Percentiles rank a stretch among this genome's conserved stretches.
These are phyloP conservation scores for Clarias fuscus DNA, from an alignment of 2,797 vertebrate species.

Conservation along the genomic window DNA sequence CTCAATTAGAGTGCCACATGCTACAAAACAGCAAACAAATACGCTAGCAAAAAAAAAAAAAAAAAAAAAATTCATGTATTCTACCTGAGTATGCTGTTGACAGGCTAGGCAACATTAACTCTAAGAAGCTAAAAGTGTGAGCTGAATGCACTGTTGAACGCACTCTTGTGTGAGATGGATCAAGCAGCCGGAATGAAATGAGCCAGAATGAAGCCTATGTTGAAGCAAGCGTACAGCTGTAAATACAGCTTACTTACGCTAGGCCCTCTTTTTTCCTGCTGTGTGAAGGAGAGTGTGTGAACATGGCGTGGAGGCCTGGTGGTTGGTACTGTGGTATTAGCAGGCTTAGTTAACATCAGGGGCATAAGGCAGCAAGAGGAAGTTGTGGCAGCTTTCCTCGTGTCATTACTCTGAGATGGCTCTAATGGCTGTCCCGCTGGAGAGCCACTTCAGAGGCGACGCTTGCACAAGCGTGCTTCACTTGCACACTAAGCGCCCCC, in stretches of 20 bases:
- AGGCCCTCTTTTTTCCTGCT: constrained; percentile 21
- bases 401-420: constrained; percentile 79
- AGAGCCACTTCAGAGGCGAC: constrained; percentile 68
- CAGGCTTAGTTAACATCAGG: constrained; percentile 51
- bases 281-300: constrained; percentile 31
- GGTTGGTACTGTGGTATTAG: constrained; percentile 47
- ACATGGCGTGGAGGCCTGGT: constrained; percentile 39
- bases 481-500: constrained; percentile 43
- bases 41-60: constrained; percentile 32
- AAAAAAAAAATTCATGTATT: constrained; percentile 40
- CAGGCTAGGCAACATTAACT: constrained; percentile 35
- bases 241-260: constrained; percentile 32
- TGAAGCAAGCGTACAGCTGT: constrained; percentile 36
- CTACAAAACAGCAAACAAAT: constrained; percentile 56
- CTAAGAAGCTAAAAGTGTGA: constrained; percentile 10
- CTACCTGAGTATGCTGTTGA: constrained; percentile 19
- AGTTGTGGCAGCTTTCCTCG: constrained; percentile 60
- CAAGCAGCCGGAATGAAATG: constrained; percentile 32
- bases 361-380: constrained; percentile 45
- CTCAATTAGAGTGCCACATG: constrained; percentile 57
- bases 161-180: constrained; percentile 14
- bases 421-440: constrained; percentile 79
- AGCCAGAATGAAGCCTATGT: constrained; percentile 28
- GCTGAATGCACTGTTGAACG: not conserved
- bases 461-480: constrained; percentile 58